Base-by-base conservation (phyloP, 2,888 invertebrate species). In the Athalia rosae region DNA sequence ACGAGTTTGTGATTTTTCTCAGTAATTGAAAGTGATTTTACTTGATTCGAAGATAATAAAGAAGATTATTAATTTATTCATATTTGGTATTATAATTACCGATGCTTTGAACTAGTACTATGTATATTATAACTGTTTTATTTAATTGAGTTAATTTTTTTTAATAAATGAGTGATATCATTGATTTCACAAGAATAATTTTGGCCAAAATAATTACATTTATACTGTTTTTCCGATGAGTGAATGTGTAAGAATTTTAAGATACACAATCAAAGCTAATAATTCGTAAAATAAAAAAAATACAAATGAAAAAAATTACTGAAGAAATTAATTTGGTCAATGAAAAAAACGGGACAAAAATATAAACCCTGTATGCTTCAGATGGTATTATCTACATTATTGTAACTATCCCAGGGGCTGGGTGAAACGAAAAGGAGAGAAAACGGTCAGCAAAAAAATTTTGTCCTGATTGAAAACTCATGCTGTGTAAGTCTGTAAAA, bases 321-420 rank as follows among this genome's bases (percentile, higher is more conserved):
- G 7, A 59, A 67, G 15, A 13, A 71, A 71, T 71, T 58, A 47
- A 71, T 71, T 58, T 71, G 71, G 58, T 71, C 45, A 43, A 56
- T 71, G 28, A 28, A 28, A 28, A 28, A 28, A 28, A 28, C 28
- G 28, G 58, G 53, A 71, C 58, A 71, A 58, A 71, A 71, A 58
- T 56, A 45, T 56, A 58, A 58, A 9, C 45, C 56, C 71, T 56
- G 58, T 58, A 58, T 71, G 71, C 43, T 71, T 71, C 71, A 71
- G 28, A 71, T 71, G 58, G 58, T 58, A 71, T 56, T 62, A 62
- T 28, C 15, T 9, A 41, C 9, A 58, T 69, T 58, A 58, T 45
- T 9, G 28, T 28, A 58, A 71, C 71, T 71, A 71, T 71, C 58
- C 71, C 71, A 58, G 50, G 71, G 58, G 71, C 71, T 71, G 58